Conservation (phyloP, 2,797 vertebrate genomes). For the Enteromius trimaculatus region DNA sequence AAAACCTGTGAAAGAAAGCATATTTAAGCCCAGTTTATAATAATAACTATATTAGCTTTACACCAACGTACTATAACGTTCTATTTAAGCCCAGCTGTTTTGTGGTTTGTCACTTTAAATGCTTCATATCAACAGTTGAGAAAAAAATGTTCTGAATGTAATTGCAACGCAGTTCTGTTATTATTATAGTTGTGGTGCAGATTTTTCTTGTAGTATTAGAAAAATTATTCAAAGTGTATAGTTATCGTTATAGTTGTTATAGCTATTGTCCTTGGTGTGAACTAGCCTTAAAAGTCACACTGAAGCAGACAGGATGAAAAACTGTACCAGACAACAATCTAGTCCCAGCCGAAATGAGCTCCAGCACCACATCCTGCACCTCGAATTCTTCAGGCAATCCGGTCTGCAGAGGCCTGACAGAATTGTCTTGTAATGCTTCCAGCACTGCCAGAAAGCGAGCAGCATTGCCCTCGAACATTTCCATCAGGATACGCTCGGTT, state of each 20-base stretch:
- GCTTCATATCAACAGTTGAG: not conserved
- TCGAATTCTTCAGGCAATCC: slow-evolving; percentile 79
- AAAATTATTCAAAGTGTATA: not conserved
- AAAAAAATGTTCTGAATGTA: not conserved
- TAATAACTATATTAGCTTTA: not conserved
- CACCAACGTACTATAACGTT: not conserved
- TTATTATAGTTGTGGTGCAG: not conserved
- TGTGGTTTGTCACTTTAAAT: not conserved
- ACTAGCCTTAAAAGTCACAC: not conserved
- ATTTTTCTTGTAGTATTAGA: not conserved
- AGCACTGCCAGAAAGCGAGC: slow-evolving; percentile 86
- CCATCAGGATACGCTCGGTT: slow-evolving; percentile 81
- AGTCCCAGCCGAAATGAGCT: slow-evolving; percentile 87
- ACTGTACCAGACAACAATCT: slow-evolving; percentile 85
- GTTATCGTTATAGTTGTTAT: not conserved
- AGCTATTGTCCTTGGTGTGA: not conserved
- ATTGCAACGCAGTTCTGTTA: not conserved
- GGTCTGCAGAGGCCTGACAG: slow-evolving; percentile 71
- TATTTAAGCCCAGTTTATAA: not conserved
- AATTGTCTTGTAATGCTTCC: slow-evolving; percentile 85
- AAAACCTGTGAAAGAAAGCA: slow-evolving; percentile 61
- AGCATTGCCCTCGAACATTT: slow-evolving; percentile 84
- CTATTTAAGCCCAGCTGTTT: not conserved
- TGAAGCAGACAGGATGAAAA: not conserved
- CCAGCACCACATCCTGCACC: slow-evolving; percentile 80